Conservation (phyloP, 2,797 vertebrate genomes). For the Emys orbicularis region DNA sequence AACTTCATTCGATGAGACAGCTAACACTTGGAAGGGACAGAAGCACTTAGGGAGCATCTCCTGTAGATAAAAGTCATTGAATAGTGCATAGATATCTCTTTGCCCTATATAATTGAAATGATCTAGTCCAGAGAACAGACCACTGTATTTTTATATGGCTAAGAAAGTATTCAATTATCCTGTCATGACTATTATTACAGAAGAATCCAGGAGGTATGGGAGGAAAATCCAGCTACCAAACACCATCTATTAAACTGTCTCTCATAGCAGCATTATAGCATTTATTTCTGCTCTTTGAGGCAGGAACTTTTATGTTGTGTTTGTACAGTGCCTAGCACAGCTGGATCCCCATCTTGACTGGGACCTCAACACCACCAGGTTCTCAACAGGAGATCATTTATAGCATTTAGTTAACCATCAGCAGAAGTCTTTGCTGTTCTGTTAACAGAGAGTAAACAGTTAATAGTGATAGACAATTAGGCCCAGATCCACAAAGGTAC, state of each 20-base stretch:
- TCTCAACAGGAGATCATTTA: not conserved
- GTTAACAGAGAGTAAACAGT: not conserved
- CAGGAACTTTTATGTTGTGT: not conserved
- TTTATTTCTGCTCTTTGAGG: not conserved
- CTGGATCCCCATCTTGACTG: not conserved
- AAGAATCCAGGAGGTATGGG: not conserved
- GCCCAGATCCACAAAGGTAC: not conserved
- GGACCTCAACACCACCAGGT: not conserved
- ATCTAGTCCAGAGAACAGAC: conserved; percentile 13
- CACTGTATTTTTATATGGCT: not conserved
- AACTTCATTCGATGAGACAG: conserved; percentile 70
- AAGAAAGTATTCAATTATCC: not conserved
- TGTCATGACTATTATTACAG: not conserved
- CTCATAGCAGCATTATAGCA: not conserved
- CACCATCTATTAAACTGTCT: not conserved
- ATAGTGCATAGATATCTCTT: not conserved
- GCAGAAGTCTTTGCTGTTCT: not conserved
- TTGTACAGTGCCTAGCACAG: not conserved
- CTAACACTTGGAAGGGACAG: conserved; percentile 58
- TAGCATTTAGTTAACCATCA: not conserved
- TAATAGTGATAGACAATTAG: not conserved
- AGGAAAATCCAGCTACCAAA: not conserved
- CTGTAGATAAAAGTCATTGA: not conserved
- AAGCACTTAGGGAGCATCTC: not conserved
- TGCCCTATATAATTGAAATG: not conserved